Conservation (phyloP, 1,140 invertebrate genomes). For the Orussus abietinus region DNA sequence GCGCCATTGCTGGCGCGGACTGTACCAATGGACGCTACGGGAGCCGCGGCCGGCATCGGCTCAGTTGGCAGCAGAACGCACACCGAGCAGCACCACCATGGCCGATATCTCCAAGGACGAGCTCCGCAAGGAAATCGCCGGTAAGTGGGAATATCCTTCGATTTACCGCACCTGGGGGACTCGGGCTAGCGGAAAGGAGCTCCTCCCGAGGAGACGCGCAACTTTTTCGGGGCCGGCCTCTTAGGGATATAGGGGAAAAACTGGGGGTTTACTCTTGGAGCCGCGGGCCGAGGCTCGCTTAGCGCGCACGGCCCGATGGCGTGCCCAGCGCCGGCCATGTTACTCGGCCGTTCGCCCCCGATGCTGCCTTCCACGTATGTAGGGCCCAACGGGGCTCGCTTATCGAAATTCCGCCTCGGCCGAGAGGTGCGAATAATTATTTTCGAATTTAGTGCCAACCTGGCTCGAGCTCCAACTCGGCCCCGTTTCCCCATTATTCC, state of each 20-base stretch:
- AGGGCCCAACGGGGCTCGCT: background rate
- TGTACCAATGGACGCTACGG: constrained; percentile 48
- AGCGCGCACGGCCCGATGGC: constrained; percentile 34
- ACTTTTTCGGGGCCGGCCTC: constrained; percentile 33
- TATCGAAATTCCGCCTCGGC: too few relatives aligned
- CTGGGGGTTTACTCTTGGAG: constrained; percentile 51
- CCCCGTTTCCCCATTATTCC: too few relatives aligned
- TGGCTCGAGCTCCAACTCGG: too few relatives aligned
- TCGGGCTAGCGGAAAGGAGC: constrained; percentile 25
- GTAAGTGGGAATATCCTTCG: constrained; percentile 55
- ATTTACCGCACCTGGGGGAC: constrained; percentile 25
- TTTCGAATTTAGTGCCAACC: too few relatives aligned
- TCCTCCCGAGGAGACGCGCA: constrained; percentile 23
- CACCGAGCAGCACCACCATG: constrained; percentile 53
- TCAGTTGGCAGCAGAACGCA: constrained; percentile 53
- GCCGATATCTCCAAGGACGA: constrained; percentile 66
- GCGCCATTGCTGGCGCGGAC: constrained; percentile 16
- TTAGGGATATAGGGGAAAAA: constrained; percentile 46
- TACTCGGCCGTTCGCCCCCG: constrained; percentile 22
- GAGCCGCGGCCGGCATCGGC: constrained; percentile 36
- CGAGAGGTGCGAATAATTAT: too few relatives aligned
- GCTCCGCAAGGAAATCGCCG: constrained; percentile 67
- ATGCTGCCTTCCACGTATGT: constrained; percentile 29
- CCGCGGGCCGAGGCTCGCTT: constrained; percentile 23
- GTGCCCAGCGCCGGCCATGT: constrained; percentile 50